Evolutionary conservation across 2,888 invertebrate genomes (phyloP).

Genomic region (Acholoe squamosa): DNA sequence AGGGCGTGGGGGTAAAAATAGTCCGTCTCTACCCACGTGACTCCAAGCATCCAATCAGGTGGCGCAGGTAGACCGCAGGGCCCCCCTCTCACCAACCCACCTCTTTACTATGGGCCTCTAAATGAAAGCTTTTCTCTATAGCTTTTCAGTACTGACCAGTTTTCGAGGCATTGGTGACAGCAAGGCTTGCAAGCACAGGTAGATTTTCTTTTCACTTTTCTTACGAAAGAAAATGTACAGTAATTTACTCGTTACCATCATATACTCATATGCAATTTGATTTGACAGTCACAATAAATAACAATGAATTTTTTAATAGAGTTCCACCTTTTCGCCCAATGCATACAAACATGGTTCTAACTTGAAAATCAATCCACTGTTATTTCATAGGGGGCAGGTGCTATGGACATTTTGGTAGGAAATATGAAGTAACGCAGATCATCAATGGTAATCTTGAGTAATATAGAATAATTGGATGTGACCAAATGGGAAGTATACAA

Average conservation of each 20-base stretch:
- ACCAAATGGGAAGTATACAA: neutral
- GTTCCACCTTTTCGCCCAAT: no score
- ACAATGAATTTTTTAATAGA: neutral
- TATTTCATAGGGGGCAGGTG: neutral
- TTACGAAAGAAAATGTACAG: neutral
- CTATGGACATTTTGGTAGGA: neutral
- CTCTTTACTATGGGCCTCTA: neutral
- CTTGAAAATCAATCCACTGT: neutral
- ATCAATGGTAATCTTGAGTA: neutral
- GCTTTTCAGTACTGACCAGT: neutral
- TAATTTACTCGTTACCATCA: neutral
- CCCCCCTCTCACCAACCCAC: neutral
- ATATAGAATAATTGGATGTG: neutral
- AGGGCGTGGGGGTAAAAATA: slow-evolving; percentile 29
- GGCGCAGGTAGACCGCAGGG: neutral
- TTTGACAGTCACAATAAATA: neutral
- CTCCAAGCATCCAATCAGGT: slow-evolving; percentile 29
- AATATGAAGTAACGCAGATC: neutral
- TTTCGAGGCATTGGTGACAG: neutral
- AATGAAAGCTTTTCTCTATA: neutral
- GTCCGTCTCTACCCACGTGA: slow-evolving; percentile 37
- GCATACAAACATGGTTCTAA: no score
- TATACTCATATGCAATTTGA: neutral
- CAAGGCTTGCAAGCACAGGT: slow-evolving; percentile 7
- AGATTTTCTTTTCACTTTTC: neutral